Evolutionary conservation across 2,888 invertebrate genomes (phyloP), one percentile per base, ranked within the genome.

Genomic region (Agriotes lineatus): DNA sequence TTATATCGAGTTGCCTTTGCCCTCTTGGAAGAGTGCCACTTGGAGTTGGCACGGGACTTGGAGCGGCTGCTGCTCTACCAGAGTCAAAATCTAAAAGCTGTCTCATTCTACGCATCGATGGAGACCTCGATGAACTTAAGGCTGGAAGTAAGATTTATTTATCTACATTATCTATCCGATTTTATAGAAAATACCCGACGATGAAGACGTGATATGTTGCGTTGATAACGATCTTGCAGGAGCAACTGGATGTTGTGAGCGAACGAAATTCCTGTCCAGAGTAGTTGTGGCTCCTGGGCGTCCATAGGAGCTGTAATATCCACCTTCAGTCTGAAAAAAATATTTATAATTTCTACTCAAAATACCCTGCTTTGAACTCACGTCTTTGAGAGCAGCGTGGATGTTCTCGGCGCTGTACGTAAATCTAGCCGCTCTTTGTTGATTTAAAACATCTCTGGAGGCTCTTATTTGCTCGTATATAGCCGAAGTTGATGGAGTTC

Each of bases 401-500:
- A 96, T 93, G 82, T 96, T 96, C 85, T 96, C 96, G 33, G 96
- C 96, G 78, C 96, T 96, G 86, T 94, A 96, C 16, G 93, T 93
- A 80, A 93, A 93, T 76, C 93, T 87, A 72, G 92, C 91, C 20
- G 91, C 90, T 74, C 92, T 87, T 76, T 91, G 91, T 77, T 90
- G 89, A 75, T 88, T 88, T 57, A 89, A 85, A 69, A 89, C 86
- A 75, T 93, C 94, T 70, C 94, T 88, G 48, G 94, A 91, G 67
- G 94, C 92, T 72, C 96, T 90, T 82, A 96, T 92, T 79, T 95
- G 91, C 82, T 96, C 96, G 83, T 96, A 96, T 76, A 96, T 93
- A 42, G 96, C 96, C 73, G 95, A 95, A 67, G 96, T 96, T 69
- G 96, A 96, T 0, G 95, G 95, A 7, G 94, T 94, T 58, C 95